Conservation (phyloP, 2,888 invertebrate genomes). For the Hydropsyche betteni region DNA sequence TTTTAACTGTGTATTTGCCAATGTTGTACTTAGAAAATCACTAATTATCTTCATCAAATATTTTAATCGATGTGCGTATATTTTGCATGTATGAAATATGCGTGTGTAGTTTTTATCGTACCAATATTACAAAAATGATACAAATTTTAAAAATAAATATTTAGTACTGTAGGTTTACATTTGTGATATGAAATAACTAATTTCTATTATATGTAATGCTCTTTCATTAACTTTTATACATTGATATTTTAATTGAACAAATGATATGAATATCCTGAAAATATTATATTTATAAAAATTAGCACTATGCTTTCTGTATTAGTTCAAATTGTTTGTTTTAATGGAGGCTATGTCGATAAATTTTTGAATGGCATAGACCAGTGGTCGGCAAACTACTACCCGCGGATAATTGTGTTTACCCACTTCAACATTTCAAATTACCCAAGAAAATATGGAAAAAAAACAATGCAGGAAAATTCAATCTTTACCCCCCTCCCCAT, state of each 20-base stretch:
- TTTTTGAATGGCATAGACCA: no score
- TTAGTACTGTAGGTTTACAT: constrained; percentile 48
- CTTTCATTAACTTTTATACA: constrained; percentile 38
- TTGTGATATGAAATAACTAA: constrained; percentile 49
- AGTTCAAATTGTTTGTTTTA: no score
- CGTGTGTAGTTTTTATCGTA: constrained; percentile 3
- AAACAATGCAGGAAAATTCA: no score
- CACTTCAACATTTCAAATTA: no score
- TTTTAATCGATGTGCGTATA: background rate
- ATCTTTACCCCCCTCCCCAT: no score
- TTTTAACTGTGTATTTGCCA: constrained; percentile 36
- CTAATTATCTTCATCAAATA: constrained; percentile 5
- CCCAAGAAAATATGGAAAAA: no score
- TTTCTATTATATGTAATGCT: constrained; percentile 48
- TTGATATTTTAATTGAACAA: constrained; percentile 29
- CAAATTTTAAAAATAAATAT: constrained; percentile 47
- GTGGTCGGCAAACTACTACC: no score
- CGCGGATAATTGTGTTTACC: no score
- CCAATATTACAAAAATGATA: constrained; percentile 44
- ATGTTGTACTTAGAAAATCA: constrained; percentile 47
- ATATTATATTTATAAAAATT: constrained; percentile 20
- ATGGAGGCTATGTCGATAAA: no score
- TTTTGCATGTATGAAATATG: background rate
- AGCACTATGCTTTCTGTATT: background rate
- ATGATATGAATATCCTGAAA: background rate